Evolutionary conservation across 1,140 invertebrate genomes (phyloP).

Genomic region (Temnothorax curvispinosus): DNA sequence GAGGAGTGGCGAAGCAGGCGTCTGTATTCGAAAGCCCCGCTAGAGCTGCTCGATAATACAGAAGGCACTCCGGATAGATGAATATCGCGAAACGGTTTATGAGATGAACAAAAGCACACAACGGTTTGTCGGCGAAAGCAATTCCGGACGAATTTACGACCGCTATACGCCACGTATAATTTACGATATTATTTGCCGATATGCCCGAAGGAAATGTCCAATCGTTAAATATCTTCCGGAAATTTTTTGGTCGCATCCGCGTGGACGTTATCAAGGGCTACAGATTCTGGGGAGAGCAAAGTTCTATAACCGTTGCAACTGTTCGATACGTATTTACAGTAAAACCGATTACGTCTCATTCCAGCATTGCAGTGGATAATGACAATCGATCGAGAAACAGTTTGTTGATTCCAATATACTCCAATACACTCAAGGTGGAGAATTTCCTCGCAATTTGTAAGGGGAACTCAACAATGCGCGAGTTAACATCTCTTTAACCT

Average conservation of each 20-base stretch:
- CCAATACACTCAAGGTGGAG: not conserved
- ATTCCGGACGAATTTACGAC: constrained; percentile 35
- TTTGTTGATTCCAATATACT: not conserved
- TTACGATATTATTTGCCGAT: constrained; percentile 23
- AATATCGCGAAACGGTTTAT: constrained; percentile 38
- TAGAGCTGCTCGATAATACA: constrained; percentile 30
- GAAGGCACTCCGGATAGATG: constrained; percentile 31
- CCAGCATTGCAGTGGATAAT: not conserved
- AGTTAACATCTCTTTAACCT: constrained; percentile 34
- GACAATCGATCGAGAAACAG: not conserved
- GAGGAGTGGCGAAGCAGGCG: not conserved
- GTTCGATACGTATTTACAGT: constrained; percentile 12
- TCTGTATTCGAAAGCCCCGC: not conserved
- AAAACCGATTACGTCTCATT: constrained; percentile 33
- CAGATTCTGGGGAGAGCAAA: not conserved
- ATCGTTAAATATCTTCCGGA: constrained; percentile 9
- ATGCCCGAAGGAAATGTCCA: not conserved
- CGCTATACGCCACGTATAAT: not conserved
- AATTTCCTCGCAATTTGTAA: constrained; percentile 19
- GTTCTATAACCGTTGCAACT: not conserved
- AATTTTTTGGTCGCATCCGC: not conserved
- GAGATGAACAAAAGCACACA: constrained; percentile 17
- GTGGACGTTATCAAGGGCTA: not conserved
- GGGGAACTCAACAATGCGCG: not conserved
- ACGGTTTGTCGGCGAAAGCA: not conserved